phyloP scores from a whole-genome alignment of 2,113 vertebrate species.

The Semnornis frantzii region DNA sequence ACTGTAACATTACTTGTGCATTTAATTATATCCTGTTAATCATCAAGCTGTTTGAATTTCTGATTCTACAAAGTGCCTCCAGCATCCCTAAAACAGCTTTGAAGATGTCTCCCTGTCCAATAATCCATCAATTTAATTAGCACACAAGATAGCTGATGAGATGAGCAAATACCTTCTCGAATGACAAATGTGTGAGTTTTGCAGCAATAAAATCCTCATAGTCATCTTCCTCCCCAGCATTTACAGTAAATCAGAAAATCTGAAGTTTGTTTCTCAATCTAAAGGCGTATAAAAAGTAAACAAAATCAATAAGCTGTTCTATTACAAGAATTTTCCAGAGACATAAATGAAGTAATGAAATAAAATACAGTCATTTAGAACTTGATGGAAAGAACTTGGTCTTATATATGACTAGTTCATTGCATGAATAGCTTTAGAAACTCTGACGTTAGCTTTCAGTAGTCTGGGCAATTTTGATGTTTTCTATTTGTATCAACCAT shows the following conservation, averaged over 20 bases:
- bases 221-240: neutral
- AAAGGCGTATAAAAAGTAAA: neutral
- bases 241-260: neutral
- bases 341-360: neutral
- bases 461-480: neutral
- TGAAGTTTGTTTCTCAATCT: neutral
- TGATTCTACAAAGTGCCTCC: neutral
- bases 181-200: neutral
- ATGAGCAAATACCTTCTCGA: slow-evolving; percentile 20
- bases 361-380: neutral
- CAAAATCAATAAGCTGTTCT: neutral
- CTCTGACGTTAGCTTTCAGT: neutral
- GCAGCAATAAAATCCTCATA: neutral
- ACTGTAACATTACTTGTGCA: neutral
- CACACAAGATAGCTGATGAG: neutral
- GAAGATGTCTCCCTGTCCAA: slow-evolving; percentile 11
- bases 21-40: slow-evolving; percentile 20
- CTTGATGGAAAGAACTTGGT: neutral
- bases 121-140: slow-evolving; percentile 39
- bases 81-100: slow-evolving; percentile 22
- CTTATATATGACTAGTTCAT: neutral
- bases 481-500: neutral
- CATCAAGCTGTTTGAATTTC: slow-evolving; percentile 16
- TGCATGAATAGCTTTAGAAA: neutral
- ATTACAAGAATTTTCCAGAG: neutral